A percentile compares a stretch with the other conserved stretches of the same genome.
phyloP scores from a whole-genome alignment of 1,140 invertebrate species.

The Atta texana region DNA sequence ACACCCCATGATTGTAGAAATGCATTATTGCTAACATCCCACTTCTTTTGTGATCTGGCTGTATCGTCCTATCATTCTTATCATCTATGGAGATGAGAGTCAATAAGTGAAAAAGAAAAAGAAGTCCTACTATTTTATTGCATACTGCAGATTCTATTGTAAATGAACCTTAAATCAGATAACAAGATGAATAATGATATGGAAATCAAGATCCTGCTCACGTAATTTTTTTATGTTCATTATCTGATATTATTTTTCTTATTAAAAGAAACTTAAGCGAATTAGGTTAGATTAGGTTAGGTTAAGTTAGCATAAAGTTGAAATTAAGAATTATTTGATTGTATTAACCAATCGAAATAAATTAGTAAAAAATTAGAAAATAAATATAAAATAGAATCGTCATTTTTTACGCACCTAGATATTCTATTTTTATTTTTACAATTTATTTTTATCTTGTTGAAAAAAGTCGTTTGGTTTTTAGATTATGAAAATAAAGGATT shows the following conservation, averaged over 20 bases:
- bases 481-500: constrained; percentile 34
- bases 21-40: no score
- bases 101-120: no score
- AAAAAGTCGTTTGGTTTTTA: neutral
- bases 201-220: constrained; percentile 12
- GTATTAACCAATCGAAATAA: neutral
- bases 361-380: neutral
- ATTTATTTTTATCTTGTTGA: constrained; percentile 9
- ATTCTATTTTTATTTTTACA: neutral
- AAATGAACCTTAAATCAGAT: no score
- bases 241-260: neutral
- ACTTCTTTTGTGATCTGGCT: no score
- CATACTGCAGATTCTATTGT: no score
- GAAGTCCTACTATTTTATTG: no score
- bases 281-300: neutral
- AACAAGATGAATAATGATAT: no score
- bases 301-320: neutral
- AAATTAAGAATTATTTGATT: neutral
- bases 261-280: neutral
- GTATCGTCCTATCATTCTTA: no score
- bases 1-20: neutral
- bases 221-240: neutral
- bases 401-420: neutral
- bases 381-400: neutral
- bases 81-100: no score